phyloP scores from a whole-genome alignment of 2,797 vertebrate species.

The Pantherophis vulpinus region DNA sequence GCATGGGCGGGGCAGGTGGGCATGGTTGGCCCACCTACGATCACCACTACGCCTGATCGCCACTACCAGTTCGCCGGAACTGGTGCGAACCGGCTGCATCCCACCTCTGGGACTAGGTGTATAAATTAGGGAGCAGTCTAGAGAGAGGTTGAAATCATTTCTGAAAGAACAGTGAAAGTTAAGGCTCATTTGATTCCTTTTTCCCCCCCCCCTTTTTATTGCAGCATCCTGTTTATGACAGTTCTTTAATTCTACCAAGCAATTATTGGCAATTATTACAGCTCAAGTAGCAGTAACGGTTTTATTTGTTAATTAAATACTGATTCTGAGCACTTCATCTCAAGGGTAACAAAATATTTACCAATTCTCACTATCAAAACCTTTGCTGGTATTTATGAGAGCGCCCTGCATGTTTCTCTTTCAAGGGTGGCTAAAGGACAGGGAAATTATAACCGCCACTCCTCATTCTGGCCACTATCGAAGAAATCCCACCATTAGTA shows the following conservation, averaged over 20 bases:
- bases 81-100: too few species aligned
- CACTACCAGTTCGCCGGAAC: too few species aligned
- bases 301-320: conserved; percentile 59
- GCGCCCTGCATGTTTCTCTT: neutral
- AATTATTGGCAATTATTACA: conserved; percentile 56
- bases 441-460: neutral
- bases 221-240: conserved; percentile 33
- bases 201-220: neutral
- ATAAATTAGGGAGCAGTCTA: neutral
- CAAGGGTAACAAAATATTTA: conserved; percentile 52
- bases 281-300: conserved; percentile 38
- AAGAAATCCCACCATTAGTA: neutral
- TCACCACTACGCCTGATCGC: too few species aligned
- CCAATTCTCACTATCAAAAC: conserved; percentile 15
- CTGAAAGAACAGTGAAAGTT: conserved; percentile 34
- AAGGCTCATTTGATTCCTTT: conserved; percentile 1
- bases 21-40: too few species aligned
- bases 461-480: conserved; percentile 5
- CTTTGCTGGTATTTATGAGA: conserved; percentile 28
- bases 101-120: neutral
- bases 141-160: neutral
- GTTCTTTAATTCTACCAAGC: conserved; percentile 23
- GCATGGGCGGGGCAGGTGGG: too few species aligned
- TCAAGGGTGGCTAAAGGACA: neutral
- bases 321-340: conserved; percentile 43